Base-by-base conservation (phyloP, 2,113 vertebrate species). In the rabbit (Oryctolagus cuniculus) region DNA sequence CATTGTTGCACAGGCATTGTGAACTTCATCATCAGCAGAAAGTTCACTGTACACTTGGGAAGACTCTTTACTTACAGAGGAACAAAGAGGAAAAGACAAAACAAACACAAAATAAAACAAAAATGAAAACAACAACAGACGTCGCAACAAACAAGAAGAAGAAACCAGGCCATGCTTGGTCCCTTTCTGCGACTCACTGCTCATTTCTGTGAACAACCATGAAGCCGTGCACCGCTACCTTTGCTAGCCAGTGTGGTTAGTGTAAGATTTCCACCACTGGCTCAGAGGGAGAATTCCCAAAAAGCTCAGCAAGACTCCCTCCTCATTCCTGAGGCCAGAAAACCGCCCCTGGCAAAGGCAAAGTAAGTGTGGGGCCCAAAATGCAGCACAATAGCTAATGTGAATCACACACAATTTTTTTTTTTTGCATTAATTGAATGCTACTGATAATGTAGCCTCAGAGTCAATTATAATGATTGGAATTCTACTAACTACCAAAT, bases 251-350 rank as follows among this genome's bases (percentile, higher is more conserved):
- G 51, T 1, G 13, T 31, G 16, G 27, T 73, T 7, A 69, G 21
- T 36, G n/a, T 27, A 6, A 0, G 0, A 17, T 38, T 63, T 21
- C 27, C 44, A 25, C 2, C 1, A 5, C 6, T 4, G 34, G 31
- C 27, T 90, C 88, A 67, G 44, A 53, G 58, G 25, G 4, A 24
- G 6, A 6, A 17, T 13, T 31, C 38, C 63, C n/a, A 1, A 34
- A 25, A 12, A 13, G 13, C 64, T 21, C 34, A 21, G 49, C 5
- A 2, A 25, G 2, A 19, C 34, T 51, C 49, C 4, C 5, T 22
- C 9, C 22, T 44, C 51, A 24, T 29, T 7, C 4, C 34, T 4
- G 3, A 0, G 31, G 80, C 7, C 69, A 53, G 1, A 8, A 36
- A 82, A 69, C 31, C 2, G 55, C 5, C 29, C 34, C 13, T 2